These are phyloP conservation scores for Parauchenoglanis ngamensis DNA, from an alignment of 2,797 vertebrate species.

Conservation along the genomic window DNA sequence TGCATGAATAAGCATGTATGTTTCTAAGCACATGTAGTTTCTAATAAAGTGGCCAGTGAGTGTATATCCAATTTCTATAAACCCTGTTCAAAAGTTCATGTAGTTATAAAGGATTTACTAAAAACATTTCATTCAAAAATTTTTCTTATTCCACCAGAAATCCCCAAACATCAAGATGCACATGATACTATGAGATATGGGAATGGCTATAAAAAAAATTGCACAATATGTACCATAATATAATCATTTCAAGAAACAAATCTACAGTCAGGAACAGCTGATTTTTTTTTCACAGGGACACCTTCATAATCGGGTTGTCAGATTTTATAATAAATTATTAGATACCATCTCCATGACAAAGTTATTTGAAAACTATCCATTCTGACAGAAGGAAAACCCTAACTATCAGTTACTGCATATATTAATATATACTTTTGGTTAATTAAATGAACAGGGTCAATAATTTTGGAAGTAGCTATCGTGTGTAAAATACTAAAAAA, in stretches of 20 bases:
- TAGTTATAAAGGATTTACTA: neutral
- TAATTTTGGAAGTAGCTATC: neutral
- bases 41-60: neutral
- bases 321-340: neutral
- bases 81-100: neutral
- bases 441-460: neutral
- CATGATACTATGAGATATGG: no score
- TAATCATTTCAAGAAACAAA: neutral
- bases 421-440: neutral
- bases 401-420: neutral
- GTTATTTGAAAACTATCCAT: neutral
- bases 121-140: neutral
- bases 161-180: neutral
- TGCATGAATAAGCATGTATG: neutral
- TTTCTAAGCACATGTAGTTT: neutral
- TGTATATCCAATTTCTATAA: neutral
- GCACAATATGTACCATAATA: neutral
- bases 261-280: neutral
- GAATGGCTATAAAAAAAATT: neutral
- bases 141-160: neutral
- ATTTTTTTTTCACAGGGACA: neutral
- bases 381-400: neutral
- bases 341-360: neutral
- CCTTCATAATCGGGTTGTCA: neutral
- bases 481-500: neutral